Evolutionary conservation across 2,888 invertebrate species (phyloP), one percentile per base, ranked within the genome.

Genomic region (Chironomus tentans): DNA sequence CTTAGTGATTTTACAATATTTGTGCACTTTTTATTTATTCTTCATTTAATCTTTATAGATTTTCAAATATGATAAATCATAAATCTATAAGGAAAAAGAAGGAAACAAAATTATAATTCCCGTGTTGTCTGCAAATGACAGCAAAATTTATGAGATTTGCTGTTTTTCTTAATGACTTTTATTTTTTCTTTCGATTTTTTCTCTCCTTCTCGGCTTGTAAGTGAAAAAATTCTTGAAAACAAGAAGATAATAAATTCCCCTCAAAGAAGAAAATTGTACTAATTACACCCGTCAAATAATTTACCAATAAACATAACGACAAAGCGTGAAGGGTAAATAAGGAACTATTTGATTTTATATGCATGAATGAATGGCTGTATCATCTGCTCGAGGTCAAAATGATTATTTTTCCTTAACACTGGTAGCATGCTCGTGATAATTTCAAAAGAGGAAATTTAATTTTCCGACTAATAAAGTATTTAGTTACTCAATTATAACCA

Each of bases 201-300:
- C 38, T 38, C 13, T 28, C 12, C 4, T 10, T 38, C 38, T 38
- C 47, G 38, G 10, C 10, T 10, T 38, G 10, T 10, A 38, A 38
- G 10, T 10, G 38, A 38, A 38, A 38, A 38, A 38, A 2, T 7
- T 38, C 38, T 38, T 38, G 10, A 1, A 28, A 28, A 28, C 28
- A 28, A 28, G 28, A 21, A 68, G 74, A 65, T 47, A 22, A 65
- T 68, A 74, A 74, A 74, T 68, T 47, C 15, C 38, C 38, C 38
- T 38, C 10, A 10, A 38, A 10, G 38, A 38, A 10, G 38, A 38
- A 38, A 21, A n/a, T 71, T 71, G 50, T 7, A 18, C 74, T 74
- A 74, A 74, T 74, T 74, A 68, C 74, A 73, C 62, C 72, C 72
- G 72, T 73, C 72, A 73, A 73, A 38, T 73, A 73, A 73, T 56